These are phyloP conservation scores for Strigamia crassipes DNA, from an alignment of 2,888 invertebrate species.

Conservation along the genomic window DNA sequence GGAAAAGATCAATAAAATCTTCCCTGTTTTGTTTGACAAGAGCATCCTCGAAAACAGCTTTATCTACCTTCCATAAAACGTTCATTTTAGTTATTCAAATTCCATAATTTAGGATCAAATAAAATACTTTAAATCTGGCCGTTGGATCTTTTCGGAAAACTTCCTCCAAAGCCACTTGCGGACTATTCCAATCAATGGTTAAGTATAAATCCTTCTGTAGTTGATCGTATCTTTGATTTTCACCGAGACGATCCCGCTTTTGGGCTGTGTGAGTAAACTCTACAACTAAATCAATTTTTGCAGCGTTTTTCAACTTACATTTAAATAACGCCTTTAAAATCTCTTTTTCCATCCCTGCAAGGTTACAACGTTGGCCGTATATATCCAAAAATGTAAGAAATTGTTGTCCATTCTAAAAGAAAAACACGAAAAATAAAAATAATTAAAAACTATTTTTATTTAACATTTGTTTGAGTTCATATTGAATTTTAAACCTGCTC, in stretches of 20 bases:
- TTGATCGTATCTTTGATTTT: slow-evolving; percentile 46
- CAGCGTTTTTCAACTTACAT: slow-evolving; percentile 53
- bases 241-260: neutral
- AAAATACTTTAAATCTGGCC: slow-evolving; percentile 54
- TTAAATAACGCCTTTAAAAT: slow-evolving; percentile 58
- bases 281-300: neutral
- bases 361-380: slow-evolving; percentile 55
- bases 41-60: slow-evolving; percentile 56
- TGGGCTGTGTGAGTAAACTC: neutral
- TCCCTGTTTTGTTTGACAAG: slow-evolving; percentile 56
- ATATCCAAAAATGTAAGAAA: slow-evolving; percentile 58
- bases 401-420: slow-evolving; percentile 52
- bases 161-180: slow-evolving; percentile 57
- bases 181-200: slow-evolving; percentile 60
- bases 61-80: slow-evolving; percentile 45
- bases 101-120: neutral
- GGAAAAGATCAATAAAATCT: slow-evolving; percentile 57
- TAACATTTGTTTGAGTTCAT: no score
- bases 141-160: slow-evolving; percentile 56
- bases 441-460: neutral
- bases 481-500: slow-evolving; percentile 53
- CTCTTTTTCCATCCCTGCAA: slow-evolving; percentile 57
- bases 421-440: neutral
- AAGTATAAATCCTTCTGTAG: slow-evolving; percentile 57
- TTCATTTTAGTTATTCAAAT: neutral